Evolutionary conservation across 1,140 invertebrate species (phyloP), one percentile per base, ranked within the genome.

Genomic region (Leptinotarsa texana): DNA sequence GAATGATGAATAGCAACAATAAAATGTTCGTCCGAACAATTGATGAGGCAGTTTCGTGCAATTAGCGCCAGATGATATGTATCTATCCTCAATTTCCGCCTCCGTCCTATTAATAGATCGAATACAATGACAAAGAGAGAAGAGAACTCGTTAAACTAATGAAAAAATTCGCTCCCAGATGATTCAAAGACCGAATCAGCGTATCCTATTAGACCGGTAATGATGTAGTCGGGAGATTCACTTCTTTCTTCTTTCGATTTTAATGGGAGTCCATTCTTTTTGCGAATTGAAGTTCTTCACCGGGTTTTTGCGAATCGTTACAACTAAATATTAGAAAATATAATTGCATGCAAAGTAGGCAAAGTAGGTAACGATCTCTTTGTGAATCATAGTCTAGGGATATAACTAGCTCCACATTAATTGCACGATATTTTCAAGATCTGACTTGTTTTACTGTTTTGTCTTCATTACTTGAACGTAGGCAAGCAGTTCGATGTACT

Each of bases 141-240:
- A 15, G 47, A 42, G 33, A 73, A 63, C 62, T 73, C 72, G 63
- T 73, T 73, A 73, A 49, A 48, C 33, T 73, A 65, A 73, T 73
- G 72, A 73, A 73, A 73, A 33, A 62, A 65, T 65, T 67, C 72
- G 63, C 72, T 65, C 72, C 69, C 63, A 67, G 72, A 63, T 73
- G 72, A 73, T 65, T 73, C 72, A 51, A 73, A 65, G 72, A 73
- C 42, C n/a, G 72, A 67, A 65, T 73, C 51, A 57, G 51, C 51
- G 51, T 57, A 57, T 57, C 42, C 72, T 65, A 73, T 73, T 73
- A 73, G 48, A 48, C 21, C 69, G 21, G 69, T 71, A 71, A 71
- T 24, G 69, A 71, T 51, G 69, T 24, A 71, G 69, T 71, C 69
- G 69, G 61, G 51, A 71, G 69, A 61, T 71, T 66, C 42, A 73